phyloP scores from a whole-genome alignment of 2,888 invertebrate species.

The Ischnus inquisitorius region DNA sequence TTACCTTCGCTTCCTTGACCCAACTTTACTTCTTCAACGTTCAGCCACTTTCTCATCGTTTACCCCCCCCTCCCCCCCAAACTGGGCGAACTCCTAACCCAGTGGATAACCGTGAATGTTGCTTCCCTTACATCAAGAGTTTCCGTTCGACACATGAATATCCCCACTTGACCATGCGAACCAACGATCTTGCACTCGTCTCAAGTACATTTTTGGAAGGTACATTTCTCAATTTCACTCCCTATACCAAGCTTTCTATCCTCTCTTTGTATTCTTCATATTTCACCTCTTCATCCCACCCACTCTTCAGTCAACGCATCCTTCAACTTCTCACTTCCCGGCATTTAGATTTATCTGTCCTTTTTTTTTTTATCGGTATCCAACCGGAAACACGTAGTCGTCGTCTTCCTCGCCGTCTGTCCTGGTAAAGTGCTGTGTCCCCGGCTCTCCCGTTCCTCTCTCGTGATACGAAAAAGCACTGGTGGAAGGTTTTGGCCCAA shows the following conservation, averaged over 20 bases:
- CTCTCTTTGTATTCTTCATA: conserved; percentile 28
- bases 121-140: not conserved
- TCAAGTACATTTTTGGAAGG: conserved; percentile 12
- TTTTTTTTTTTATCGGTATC: conserved; percentile 11
- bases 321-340: not conserved
- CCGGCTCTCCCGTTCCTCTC: not conserved
- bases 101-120: conserved; percentile 34
- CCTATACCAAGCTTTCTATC: not conserved
- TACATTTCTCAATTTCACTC: conserved; percentile 21
- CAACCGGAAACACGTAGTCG: conserved; percentile 46
- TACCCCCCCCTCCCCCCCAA: conserved; percentile 40
- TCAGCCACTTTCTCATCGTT: conserved; percentile 62
- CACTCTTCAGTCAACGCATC: conserved; percentile 15
- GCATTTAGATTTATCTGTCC: too few relatives aligned
- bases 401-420: conserved; percentile 41
- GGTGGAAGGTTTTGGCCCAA: not conserved
- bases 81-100: conserved; percentile 20
- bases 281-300: conserved; percentile 13
- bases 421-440: conserved; percentile 37
- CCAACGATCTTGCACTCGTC: not conserved
- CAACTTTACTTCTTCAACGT: conserved; percentile 10
- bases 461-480: conserved; percentile 13
- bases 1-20: conserved; percentile 15
- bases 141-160: conserved; percentile 41
- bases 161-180: not conserved